Evolutionary conservation across 2,797 vertebrate species (phyloP).

Genomic region (Novumbra hubbsi): DNA sequence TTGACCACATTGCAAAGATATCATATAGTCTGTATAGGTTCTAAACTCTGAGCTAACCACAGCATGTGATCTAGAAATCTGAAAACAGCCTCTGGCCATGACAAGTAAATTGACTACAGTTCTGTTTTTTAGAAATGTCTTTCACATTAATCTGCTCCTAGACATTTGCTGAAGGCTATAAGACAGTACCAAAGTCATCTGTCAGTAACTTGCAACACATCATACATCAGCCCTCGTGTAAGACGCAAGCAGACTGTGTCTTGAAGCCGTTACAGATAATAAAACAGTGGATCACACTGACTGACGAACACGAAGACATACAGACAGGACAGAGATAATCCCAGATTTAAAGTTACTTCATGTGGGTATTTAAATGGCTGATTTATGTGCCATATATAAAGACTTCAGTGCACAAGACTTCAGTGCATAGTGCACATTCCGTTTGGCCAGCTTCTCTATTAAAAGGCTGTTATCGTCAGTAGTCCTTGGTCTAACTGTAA

Average conservation of each 20-base stretch:
- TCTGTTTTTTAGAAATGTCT: neutral
- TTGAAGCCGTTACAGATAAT: neutral
- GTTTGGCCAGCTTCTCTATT: neutral
- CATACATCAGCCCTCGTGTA: conserved; percentile 5
- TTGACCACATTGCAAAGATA: neutral
- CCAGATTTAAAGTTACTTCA: neutral
- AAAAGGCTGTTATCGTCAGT: neutral
- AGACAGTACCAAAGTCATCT: conserved; percentile 14
- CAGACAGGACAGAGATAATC: conserved; percentile 1
- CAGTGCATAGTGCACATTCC: neutral
- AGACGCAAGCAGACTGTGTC: conserved; percentile 12
- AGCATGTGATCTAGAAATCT: no score
- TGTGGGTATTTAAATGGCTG: neutral
- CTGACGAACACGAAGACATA: neutral
- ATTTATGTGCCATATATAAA: neutral
- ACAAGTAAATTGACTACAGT: neutral
- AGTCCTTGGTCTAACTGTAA: neutral
- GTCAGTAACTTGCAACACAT: conserved; percentile 7
- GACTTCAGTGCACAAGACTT: neutral
- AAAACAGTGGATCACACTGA: neutral
- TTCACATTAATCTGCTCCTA: neutral
- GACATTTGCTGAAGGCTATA: conserved; percentile 30
- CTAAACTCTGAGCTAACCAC: no score
- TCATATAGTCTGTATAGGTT: no score
- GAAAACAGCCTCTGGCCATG: neutral